Evolutionary conservation across 2,113 vertebrate species (phyloP), one percentile per base, ranked within the genome.

Genomic region (Coreoperca whiteheadi): DNA sequence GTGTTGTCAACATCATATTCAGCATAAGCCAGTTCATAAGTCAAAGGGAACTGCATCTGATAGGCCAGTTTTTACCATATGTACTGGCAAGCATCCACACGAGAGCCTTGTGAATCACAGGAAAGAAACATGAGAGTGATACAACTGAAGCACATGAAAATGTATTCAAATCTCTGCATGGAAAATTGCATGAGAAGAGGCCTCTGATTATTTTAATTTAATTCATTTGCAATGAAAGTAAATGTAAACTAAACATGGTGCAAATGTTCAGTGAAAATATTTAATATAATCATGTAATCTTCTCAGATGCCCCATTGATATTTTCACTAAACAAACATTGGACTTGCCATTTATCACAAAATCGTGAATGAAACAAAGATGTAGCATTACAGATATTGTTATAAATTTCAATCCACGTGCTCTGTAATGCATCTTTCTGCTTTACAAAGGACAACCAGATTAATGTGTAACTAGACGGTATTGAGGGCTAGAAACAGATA

Each of bases 391-490:
- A 66, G 4, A 30, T 32, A 46, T 12, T 41, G 25, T 20, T 53
- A n/a, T 50, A 21, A 65, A 10, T 18, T 56, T 84, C 60, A 21
- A 41, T 48, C 50, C 14, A 2, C 2, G 2, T 21, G 53, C 41
- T 23, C 21, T 65, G 41, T 28, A 37, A 51, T 73, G 84, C 73
- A 18, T 70, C 69, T 32, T 23, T 63, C 50, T 65, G 30, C 54
- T 77, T 56, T 34, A n/a, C 20, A 48, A 18, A 16, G 30, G 81
- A 50, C 78, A 71, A 46, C 28, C 46, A 70, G 87, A 90, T 88
- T 81, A 88, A 91, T 85, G 81, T 75, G 79, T 25, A 73, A 73
- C 77, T 86, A 71, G 59, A 79, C 48, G 12, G 82, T 83, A 90
- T 66, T 76, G 77, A 79, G 61, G 51, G 59, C 72, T 41, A 39